Base-by-base conservation (phyloP, 1,140 invertebrate genomes). In the Mamestra configurata region DNA sequence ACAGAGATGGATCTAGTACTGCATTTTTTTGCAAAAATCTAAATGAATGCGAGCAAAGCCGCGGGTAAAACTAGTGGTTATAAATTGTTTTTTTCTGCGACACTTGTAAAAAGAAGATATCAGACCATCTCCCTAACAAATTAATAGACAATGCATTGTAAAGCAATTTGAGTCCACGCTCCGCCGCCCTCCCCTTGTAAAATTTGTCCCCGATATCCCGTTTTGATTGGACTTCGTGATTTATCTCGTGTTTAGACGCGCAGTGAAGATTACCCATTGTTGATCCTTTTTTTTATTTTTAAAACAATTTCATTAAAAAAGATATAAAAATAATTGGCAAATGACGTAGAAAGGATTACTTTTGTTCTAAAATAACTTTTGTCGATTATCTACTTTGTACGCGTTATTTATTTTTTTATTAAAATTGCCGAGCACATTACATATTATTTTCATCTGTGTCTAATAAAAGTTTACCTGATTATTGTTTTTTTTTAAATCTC, bases 221-320 rank as follows among this genome's bases (percentile, higher is more conserved):
- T 94, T 94, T 94, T 94, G 92, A 94, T 94, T 93, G 89, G 91
- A 94, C 89, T 86, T 82, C 84, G 89, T 93, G 92, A 94, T 94
- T 94, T 94, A 94, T 94, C 87, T 88, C 89, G 89, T 91, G 90
- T 93, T 93, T 92, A 91, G 87, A 83, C 77, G 84, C 57, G 80
- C 70, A 72, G 80, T 79, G 70, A 79, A 77, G 84, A 82, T 85
- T 82, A 82, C 49, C 82, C 35, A 51, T 68, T 77, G 51, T 90
- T 89, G 90, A 91, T 91, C 86, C 87, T 89, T 88, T 83, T 51
- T 37, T n/a, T 68, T n/a, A n/a, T n/a, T 66, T 57, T 40, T 35
- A 40, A 40, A 40, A 31, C 13, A 73, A 57, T 59, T 57, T 66
- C 13, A 66, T 66, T 35, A 27, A 1, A 1, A 20, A 13, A 20